Evolutionary conservation across 2,888 invertebrate species (phyloP), one percentile per base, ranked within the genome.

Genomic region (Tineola bisselliella): DNA sequence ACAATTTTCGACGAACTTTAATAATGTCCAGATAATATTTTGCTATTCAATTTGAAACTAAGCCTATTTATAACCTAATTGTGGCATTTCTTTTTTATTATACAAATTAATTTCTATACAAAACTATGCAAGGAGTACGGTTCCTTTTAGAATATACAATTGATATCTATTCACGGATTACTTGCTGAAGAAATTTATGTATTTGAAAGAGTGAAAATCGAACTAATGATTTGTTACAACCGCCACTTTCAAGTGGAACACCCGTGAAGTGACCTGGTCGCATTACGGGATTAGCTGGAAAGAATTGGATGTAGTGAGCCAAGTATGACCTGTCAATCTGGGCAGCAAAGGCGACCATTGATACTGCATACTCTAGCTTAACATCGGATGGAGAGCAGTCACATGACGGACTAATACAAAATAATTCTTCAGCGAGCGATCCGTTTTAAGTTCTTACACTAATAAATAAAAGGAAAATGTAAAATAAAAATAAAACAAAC

Each of bases 71-170:
- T 73, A 73, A 67, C 67, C 68, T 72, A 76, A 68, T 69, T 69
- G 73, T 76, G 74, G 74, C 72, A 68, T 67, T 71, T 70, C 66
- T 65, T 68, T 69, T 58, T 66, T 71, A 69, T 70, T 69, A 25
- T 73, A 74, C 70, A 72, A 72, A 69, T 70, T 63, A 68, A 68
- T 44, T 62, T 86, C 83, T 84, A 62, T 83, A 86, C 77, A 79
- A 63, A 67, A 67, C 73, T 76, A 78, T 87, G 87, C 87, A 87
- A 88, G 88, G 87, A 87, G 81, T 88, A 73, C 69, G 87, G 87
- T 88, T 87, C 88, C 87, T 78, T 76, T 57, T 74, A 63, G 66
- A 82, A 79, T 84, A 68, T 86, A 86, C 82, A 84, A 12, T 38
- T 38, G 38, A 38, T 67, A 38, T 6, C 38, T 38, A 38, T 25